Base-by-base conservation (phyloP, 2,888 invertebrate species). In the Cheilosia vulpina region DNA sequence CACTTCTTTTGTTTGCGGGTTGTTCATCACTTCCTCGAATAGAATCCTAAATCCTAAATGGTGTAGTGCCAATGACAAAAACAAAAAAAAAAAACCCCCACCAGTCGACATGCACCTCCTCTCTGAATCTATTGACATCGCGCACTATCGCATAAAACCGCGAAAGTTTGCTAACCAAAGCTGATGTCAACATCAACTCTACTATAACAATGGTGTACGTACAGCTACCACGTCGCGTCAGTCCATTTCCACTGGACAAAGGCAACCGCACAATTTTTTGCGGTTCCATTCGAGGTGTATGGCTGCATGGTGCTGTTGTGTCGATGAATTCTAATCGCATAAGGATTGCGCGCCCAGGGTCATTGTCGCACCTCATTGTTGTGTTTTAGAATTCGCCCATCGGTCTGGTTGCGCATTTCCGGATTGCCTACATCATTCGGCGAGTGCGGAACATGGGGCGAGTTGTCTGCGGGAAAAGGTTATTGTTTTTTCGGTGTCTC, bases 341-440 rank as follows among this genome's bases (percentile, higher is more conserved):
- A 66, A 81, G 71, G 85, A 81, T 81, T 76, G 55, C 62, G 50
- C 62, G 81, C 85, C 81, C 71, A 71, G 50, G 85, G 85, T 81
- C 76, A 85, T 85, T 80, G 85, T 85, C 85, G 76, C 85, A 85
- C 85, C 85, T 85, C 81, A 85, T 81, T 85, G 76, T 72, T 80
- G 66, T 62, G 62, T 75, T 80, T 80, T 65, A 58, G 84, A 76
- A 76, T 80, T 84, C 66, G 66, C 71, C 84, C 65, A 65, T 66
- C 50, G 71, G 65, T 53, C 13, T 57, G 41, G 55, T 58, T 71
- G 65, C 58, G 65, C 75, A 41, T 24, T 62, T 78, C 50, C 62
- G 63, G 68, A 73, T 84, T 79, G 52, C 60, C 65, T 50, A 31
- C 41, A 31, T 24, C 27, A 6, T 4, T 34, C 4, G 13, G 41